A percentile compares a stretch with the other conserved stretches of the same genome.
These are phyloP conservation scores for Vulpes lagopus DNA, from an alignment of 2,113 vertebrate genomes.

Conservation along the genomic window DNA sequence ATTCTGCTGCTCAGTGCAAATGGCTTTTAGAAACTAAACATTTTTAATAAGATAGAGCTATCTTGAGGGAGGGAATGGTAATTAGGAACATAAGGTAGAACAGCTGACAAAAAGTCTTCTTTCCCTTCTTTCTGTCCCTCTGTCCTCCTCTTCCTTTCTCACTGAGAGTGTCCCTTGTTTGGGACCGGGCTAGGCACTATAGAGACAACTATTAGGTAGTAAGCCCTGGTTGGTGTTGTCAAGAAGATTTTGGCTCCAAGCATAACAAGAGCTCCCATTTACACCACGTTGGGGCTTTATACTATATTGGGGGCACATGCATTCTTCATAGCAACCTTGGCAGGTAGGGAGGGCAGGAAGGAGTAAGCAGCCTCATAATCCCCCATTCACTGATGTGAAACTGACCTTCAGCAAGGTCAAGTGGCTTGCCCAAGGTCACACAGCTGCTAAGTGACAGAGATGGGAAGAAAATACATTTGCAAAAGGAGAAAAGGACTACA, in stretches of 20 bases:
- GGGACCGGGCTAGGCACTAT: background rate
- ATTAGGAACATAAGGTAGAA: background rate
- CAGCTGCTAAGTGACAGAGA: background rate
- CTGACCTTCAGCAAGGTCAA: background rate
- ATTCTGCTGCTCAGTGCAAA: background rate
- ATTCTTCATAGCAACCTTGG: background rate
- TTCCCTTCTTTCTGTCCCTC: background rate
- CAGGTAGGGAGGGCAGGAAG: background rate
- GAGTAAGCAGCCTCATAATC: background rate
- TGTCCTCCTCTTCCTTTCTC: background rate
- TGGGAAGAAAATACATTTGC: background rate
- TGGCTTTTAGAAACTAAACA: background rate
- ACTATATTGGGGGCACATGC: background rate
- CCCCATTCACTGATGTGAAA: background rate
- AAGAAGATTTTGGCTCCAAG: background rate
- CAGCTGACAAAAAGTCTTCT: background rate
- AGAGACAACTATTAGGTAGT: background rate
- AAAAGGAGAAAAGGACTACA: background rate
- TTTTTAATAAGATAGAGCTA: background rate
- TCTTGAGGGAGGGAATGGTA: background rate
- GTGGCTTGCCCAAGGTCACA: background rate
- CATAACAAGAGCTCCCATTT: background rate
- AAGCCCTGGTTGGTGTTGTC: background rate
- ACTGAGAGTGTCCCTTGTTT: background rate
- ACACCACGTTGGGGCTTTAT: background rate